Percentiles rank a stretch among this genome's conserved stretches.
These are phyloP conservation scores for Tauraco hartlaubi DNA, from an alignment of 2,797 vertebrate species.

Conservation along the genomic window DNA sequence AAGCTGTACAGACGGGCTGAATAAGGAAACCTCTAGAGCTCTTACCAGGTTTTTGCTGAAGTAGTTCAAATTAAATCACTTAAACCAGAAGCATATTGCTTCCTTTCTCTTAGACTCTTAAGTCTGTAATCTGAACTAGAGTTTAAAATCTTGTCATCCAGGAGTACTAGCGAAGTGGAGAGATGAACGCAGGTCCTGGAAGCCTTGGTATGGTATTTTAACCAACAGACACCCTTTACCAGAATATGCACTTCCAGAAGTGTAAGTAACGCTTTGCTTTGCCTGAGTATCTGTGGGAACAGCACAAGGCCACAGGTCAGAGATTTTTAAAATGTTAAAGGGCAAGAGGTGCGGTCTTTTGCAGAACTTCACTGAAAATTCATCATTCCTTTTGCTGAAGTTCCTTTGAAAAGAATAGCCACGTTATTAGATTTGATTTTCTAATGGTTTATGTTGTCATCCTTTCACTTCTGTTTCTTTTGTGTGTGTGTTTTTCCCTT, in stretches of 20 bases:
- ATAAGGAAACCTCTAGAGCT: not conserved
- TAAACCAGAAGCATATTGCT: not conserved
- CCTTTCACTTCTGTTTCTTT: not conserved
- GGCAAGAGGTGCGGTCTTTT: not conserved
- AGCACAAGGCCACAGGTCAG: not conserved
- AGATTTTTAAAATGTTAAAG: not conserved
- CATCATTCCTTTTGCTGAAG: not conserved
- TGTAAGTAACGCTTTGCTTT: not conserved
- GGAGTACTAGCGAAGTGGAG: not conserved
- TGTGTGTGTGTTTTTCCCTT: not conserved
- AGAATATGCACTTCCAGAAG: not conserved
- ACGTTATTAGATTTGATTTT: not conserved
- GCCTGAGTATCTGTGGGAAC: not conserved
- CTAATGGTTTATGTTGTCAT: accelerated
- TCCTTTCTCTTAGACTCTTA: not conserved
- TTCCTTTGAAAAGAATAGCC: not conserved
- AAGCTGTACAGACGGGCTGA: not conserved
- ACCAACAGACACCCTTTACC: not conserved
- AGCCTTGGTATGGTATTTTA: not conserved
- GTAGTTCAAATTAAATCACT: not conserved
- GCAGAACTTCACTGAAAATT: not conserved
- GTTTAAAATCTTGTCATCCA: not conserved
- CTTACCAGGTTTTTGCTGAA: not conserved
- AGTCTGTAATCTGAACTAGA: not conserved
- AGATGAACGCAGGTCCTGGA: not conserved